phyloP scores from a whole-genome alignment of 2,113 vertebrate genomes.

The Gavia stellata region DNA sequence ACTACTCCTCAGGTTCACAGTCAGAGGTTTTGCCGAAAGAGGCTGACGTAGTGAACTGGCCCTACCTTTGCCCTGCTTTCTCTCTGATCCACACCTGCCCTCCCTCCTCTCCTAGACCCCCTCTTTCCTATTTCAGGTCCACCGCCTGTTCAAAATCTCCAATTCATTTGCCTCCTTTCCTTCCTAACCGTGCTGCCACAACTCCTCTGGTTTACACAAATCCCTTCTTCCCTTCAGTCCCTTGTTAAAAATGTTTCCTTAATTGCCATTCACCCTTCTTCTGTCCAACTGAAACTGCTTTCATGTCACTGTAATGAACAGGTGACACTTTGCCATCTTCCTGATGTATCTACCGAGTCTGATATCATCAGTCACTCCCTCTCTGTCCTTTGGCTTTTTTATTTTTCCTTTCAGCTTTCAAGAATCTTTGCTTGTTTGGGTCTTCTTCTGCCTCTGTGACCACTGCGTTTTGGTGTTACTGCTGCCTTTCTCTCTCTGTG shows the following conservation, averaged over 20 bases:
- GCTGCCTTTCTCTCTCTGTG: not conserved
- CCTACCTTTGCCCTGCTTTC: not conserved
- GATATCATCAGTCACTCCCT: not conserved
- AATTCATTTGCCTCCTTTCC: not conserved
- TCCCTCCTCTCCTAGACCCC: not conserved
- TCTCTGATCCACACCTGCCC: not conserved
- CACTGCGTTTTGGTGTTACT: not conserved
- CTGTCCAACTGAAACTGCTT: not conserved
- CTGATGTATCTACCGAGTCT: not conserved
- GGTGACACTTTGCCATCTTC: not conserved
- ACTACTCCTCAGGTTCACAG: not conserved
- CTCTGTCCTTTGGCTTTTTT: not conserved
- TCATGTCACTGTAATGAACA: not conserved
- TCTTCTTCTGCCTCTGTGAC: not conserved
- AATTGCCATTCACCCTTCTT: not conserved
- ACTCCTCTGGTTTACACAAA: not conserved
- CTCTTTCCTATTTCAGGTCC: not conserved
- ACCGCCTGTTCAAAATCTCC: not conserved
- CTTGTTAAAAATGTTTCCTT: not conserved
- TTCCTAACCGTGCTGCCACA: not conserved
- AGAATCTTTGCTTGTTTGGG: not conserved
- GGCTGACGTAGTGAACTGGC: not conserved
- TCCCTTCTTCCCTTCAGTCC: not conserved
- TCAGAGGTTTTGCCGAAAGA: not conserved
- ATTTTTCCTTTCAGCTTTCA: not conserved